phyloP scores from a whole-genome alignment of 2,888 invertebrate genomes.

The Acrocyrtus sp. region DNA sequence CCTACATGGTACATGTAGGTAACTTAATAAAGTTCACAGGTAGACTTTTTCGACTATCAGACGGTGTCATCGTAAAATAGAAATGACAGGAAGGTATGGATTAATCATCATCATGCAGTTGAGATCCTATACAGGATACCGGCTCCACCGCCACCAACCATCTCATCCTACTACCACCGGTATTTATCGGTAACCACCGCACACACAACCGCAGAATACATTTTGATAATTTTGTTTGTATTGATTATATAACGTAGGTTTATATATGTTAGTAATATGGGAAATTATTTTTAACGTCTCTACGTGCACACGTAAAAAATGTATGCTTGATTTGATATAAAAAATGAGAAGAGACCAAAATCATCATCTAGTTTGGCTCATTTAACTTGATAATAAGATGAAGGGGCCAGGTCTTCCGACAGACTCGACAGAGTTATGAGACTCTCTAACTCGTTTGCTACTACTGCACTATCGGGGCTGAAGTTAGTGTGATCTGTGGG shows the following conservation, averaged over 20 bases:
- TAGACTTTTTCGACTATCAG: no score
- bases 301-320: background rate
- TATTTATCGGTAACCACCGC: constrained; percentile 23
- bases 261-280: background rate
- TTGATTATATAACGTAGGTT: constrained; percentile 6
- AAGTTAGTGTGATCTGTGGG: no score
- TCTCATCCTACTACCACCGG: no score
- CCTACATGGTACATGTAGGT: no score
- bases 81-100: no score
- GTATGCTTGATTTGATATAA: background rate
- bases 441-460: no score
- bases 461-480: no score
- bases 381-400: constrained; percentile 45
- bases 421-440: constrained; percentile 40
- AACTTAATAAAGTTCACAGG: no score
- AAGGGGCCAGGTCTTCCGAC: constrained; percentile 23
- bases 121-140: no score
- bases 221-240: constrained; percentile 5
- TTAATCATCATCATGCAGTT: no score
- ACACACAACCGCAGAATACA: constrained; percentile 12
- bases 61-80: no score
- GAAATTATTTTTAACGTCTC: background rate
- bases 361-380: constrained; percentile 20
- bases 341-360: background rate
- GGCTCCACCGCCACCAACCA: constrained; percentile 14